Evolutionary conservation across 1,140 invertebrate species (phyloP).

Genomic region (Formica selysi): DNA sequence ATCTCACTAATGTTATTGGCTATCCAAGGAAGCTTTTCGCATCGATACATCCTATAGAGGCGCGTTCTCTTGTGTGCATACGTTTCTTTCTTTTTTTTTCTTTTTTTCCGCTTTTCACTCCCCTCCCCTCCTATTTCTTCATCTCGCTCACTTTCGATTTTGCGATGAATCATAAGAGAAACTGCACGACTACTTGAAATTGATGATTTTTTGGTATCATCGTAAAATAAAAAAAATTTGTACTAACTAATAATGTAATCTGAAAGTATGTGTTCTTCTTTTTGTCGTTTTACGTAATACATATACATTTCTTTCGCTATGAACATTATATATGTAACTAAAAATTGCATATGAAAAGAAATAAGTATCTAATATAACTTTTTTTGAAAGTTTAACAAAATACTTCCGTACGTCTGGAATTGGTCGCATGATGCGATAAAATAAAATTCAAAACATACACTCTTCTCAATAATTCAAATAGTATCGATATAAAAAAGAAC

Average conservation of each 20-base stretch:
- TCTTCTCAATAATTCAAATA: neutral
- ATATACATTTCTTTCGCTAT: neutral
- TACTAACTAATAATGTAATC: neutral
- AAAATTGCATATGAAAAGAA: neutral
- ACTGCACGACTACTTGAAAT: conserved; percentile 18
- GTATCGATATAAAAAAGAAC: neutral
- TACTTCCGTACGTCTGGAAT: neutral
- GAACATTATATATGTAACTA: neutral
- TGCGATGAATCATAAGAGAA: conserved; percentile 33
- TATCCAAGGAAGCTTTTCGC: conserved; percentile 25
- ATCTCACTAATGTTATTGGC: conserved; percentile 9
- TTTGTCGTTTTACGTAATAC: neutral
- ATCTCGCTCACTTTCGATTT: conserved; percentile 23
- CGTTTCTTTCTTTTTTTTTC: conserved; percentile 27
- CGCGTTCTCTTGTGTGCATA: neutral
- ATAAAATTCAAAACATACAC: conserved; percentile 10
- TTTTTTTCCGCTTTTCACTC: conserved; percentile 45
- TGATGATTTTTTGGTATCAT: neutral
- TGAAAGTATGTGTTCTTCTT: neutral
- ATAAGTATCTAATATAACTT: neutral
- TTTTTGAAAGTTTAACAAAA: neutral
- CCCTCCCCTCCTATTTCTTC: neutral
- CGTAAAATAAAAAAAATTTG: neutral
- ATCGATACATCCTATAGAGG: conserved; percentile 1
- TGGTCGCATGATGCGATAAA: neutral